Conservation (phyloP, 2,113 vertebrate species). For the Zeus faber region DNA sequence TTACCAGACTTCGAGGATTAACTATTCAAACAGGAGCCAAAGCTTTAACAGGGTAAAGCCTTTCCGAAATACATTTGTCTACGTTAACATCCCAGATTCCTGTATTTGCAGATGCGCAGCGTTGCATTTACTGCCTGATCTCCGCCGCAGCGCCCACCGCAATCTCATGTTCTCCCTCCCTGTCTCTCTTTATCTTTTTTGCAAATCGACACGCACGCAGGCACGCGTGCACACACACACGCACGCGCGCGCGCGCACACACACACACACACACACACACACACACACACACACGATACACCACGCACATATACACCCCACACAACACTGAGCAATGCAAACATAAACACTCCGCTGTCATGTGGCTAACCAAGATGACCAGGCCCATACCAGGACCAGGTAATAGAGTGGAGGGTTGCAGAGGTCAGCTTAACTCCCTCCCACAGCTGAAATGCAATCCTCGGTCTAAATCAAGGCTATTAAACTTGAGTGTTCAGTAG, state of each 20-base stretch:
- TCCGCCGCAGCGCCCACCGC: too few species aligned
- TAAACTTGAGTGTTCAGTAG: slow-evolving; percentile 13
- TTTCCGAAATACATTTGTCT: too few species aligned
- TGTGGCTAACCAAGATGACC: background rate
- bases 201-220: background rate
- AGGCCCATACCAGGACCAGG: slow-evolving; percentile 7
- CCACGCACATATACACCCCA: slow-evolving; percentile 5
- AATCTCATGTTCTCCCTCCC: background rate
- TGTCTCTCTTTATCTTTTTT: background rate
- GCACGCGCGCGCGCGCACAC: too few species aligned
- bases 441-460: slow-evolving; percentile 18
- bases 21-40: too few species aligned
- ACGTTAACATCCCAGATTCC: too few species aligned
- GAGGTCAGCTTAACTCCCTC: slow-evolving; percentile 3
- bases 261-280: background rate
- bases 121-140: background rate
- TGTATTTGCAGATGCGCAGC: background rate
- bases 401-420: slow-evolving; percentile 6
- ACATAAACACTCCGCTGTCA: background rate
- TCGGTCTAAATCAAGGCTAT: slow-evolving; percentile 15
- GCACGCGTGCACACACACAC: background rate
- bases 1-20: too few species aligned
- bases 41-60: too few species aligned
- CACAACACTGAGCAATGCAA: background rate
- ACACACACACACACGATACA: background rate